phyloP scores from a whole-genome alignment of 2,797 vertebrate genomes.

The Sparus aurata region DNA sequence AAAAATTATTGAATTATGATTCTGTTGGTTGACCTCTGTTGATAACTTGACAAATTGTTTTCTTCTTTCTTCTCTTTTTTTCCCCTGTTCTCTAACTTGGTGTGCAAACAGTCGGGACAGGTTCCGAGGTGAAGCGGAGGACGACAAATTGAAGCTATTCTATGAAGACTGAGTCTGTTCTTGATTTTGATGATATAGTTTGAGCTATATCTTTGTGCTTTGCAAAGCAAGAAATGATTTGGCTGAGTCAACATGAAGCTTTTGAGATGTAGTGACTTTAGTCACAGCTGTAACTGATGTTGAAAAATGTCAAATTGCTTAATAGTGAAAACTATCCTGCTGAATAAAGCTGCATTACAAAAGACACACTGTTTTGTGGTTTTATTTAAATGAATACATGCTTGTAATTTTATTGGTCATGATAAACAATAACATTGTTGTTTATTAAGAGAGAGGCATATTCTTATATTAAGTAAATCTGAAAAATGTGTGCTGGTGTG shows the following conservation, averaged over 20 bases:
- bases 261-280: neutral
- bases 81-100: too few species aligned
- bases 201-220: too few species aligned
- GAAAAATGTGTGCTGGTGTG: too few species aligned
- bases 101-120: too few species aligned
- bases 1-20: too few species aligned
- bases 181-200: neutral
- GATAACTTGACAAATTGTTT: neutral
- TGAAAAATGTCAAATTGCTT: neutral
- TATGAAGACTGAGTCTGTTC: neutral
- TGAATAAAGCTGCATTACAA: conserved; percentile 15
- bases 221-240: neutral
- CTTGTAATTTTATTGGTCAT: too few species aligned
- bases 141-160: too few species aligned
- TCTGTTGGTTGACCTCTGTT: neutral
- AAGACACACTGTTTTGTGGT: neutral
- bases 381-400: neutral
- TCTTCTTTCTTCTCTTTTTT: neutral
- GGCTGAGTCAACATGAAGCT: neutral
- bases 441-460: too few species aligned
- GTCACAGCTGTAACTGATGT: neutral
- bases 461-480: too few species aligned
- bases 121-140: too few species aligned
- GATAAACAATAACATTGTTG: too few species aligned
- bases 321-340: neutral